A percentile compares a stretch with the other conserved stretches of the same genome.
These are phyloP conservation scores for Dasypus novemcinctus DNA, from an alignment of 2,113 vertebrate species.

Conservation along the genomic window DNA sequence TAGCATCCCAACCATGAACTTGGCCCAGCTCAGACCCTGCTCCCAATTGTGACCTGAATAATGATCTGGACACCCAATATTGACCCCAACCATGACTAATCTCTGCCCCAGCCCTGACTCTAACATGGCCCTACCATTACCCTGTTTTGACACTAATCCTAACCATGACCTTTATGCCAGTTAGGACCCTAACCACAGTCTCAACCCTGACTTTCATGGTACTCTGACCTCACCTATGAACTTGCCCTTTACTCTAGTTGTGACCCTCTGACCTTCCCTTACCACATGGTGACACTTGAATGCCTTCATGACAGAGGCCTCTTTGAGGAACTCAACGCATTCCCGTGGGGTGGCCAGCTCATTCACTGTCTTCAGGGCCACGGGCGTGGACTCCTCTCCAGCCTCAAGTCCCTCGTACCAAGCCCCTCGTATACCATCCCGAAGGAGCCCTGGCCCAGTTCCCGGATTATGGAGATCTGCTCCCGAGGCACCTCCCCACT, in stretches of 20 bases:
- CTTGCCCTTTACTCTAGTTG: neutral
- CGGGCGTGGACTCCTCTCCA: slow-evolving; percentile 80
- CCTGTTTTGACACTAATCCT: neutral
- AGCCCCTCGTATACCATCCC: slow-evolving; percentile 89
- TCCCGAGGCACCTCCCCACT: slow-evolving; percentile 89
- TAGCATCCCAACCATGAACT: neutral
- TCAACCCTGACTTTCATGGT: neutral
- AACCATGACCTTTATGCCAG: neutral
- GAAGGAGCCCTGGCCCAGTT: slow-evolving; percentile 89
- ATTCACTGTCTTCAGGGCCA: slow-evolving; percentile 89
- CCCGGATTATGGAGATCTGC: slow-evolving; percentile 84
- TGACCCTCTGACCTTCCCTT: neutral
- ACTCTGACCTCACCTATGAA: neutral
- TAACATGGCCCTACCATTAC: neutral
- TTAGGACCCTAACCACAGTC: neutral
- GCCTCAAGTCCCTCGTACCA: slow-evolving; percentile 78
- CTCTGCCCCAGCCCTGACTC: neutral
- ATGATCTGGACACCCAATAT: neutral
- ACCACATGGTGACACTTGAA: slow-evolving; percentile 89
- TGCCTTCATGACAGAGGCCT: slow-evolving; percentile 90
- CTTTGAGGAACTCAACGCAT: slow-evolving; percentile 88
- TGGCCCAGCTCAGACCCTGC: neutral
- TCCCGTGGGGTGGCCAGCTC: slow-evolving; percentile 86
- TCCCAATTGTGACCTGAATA: neutral
- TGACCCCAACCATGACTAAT: neutral